phyloP scores from a whole-genome alignment of 2,888 invertebrate species.

The Aphodius sticticus region DNA sequence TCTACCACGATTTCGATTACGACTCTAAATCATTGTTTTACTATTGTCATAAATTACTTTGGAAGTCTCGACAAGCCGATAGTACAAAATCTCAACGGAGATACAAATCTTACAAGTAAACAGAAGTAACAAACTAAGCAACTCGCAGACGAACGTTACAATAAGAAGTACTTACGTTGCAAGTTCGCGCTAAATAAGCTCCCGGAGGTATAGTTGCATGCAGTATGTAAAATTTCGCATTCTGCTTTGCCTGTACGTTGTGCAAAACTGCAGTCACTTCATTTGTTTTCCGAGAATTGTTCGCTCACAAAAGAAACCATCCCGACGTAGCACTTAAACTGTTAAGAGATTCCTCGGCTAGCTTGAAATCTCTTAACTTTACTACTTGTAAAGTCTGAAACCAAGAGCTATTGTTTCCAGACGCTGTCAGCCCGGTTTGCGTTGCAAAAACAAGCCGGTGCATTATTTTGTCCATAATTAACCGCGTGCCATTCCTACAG shows the following conservation, averaged over 20 bases:
- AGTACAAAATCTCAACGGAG: not conserved
- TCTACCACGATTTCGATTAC: too few species aligned
- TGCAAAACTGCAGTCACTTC: not conserved
- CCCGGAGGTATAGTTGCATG: not conserved
- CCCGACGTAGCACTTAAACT: not conserved
- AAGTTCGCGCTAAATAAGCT: not conserved
- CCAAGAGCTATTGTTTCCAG: not conserved
- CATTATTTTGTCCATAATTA: not conserved
- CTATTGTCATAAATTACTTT: too few species aligned
- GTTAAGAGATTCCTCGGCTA: not conserved
- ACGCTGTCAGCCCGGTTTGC: not conserved
- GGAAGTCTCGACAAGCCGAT: too few species aligned
- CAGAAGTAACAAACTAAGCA: not conserved
- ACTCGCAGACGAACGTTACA: not conserved
- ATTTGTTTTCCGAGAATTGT: conserved; percentile 4
- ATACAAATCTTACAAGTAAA: not conserved
- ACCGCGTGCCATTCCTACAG: not conserved
- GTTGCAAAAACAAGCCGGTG: not conserved
- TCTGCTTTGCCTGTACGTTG: not conserved
- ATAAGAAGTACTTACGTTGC: not conserved
- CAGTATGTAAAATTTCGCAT: conserved; percentile 4
- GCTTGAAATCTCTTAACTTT: not conserved
- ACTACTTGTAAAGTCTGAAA: not conserved
- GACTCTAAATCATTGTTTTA: too few species aligned
- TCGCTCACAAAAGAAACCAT: not conserved